These are phyloP conservation scores for Agrotis exclamationis DNA, from an alignment of 2,888 invertebrate genomes.

Conservation along the genomic window DNA sequence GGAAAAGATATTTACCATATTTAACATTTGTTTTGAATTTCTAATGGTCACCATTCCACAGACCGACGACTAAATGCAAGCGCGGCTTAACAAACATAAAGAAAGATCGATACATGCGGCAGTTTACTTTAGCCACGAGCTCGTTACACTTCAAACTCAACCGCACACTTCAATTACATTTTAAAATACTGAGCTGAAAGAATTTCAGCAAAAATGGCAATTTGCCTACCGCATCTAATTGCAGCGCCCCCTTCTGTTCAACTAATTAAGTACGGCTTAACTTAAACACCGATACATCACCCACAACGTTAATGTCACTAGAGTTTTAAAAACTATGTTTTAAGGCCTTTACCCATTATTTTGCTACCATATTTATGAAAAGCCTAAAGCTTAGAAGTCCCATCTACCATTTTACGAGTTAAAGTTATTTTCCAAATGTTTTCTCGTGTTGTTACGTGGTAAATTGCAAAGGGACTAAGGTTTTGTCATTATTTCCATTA, in stretches of 20 bases:
- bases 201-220: constrained; percentile 18
- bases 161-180: background rate
- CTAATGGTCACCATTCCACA: no score
- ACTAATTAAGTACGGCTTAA: constrained; percentile 19
- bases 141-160: background rate
- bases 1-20: no score
- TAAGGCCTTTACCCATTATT: constrained; percentile 28
- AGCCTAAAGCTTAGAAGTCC: constrained; percentile 7
- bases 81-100: no score
- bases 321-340: constrained; percentile 53
- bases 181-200: background rate
- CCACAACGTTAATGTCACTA: constrained; percentile 46
- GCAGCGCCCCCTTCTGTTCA: background rate
- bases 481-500: constrained; percentile 54
- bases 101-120: no score
- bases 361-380: constrained; percentile 46
- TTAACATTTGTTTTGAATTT: no score
- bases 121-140: no score
- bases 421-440: constrained; percentile 46
- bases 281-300: constrained; percentile 40
- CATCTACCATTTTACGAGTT: constrained; percentile 45
- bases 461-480: constrained; percentile 29
- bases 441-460: constrained; percentile 33
- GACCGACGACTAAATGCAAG: no score
- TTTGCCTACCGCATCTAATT: background rate